These are phyloP conservation scores for Cherax quadricarinatus DNA, from an alignment of 1,140 invertebrate genomes.

Conservation along the genomic window DNA sequence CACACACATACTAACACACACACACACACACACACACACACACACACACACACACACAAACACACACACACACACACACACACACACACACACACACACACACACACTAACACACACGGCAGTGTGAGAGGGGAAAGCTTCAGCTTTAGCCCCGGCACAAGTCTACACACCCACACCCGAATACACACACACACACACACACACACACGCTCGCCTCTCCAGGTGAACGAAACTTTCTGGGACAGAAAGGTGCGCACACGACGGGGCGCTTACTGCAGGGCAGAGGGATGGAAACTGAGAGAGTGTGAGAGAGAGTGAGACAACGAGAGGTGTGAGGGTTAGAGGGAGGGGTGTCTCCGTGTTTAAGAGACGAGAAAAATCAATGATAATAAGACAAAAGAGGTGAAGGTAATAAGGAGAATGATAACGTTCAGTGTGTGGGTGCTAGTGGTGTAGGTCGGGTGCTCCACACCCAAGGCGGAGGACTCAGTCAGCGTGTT, in stretches of 20 bases:
- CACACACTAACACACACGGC: too few species aligned
- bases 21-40: neutral
- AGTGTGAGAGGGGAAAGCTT: neutral
- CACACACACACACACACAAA: constrained; percentile 7
- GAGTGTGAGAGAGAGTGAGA: neutral
- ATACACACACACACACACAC: constrained; percentile 23
- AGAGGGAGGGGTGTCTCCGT: neutral
- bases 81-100: too few species aligned
- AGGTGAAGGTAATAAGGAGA: constrained; percentile 30
- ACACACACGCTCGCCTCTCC: constrained; percentile 12
- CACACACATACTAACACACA: too few species aligned
- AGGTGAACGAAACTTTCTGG: constrained; percentile 48
- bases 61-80: neutral
- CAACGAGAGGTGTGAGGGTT: neutral
- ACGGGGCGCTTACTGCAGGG: neutral
- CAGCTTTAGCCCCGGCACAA: neutral
- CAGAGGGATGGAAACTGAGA: constrained; percentile 6
- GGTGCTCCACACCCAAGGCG: neutral
- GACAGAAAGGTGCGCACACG: constrained; percentile 39
- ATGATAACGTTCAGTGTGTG: constrained; percentile 4
- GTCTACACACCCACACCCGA: neutral
- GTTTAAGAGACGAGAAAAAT: constrained; percentile 17
- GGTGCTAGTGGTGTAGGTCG: constrained; percentile 2
- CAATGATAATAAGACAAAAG: constrained; percentile 32
- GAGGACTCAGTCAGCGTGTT: constrained; percentile 18